These are phyloP conservation scores for Ennomos fuscantarius DNA, from an alignment of 2,888 invertebrate species.

Conservation along the genomic window DNA sequence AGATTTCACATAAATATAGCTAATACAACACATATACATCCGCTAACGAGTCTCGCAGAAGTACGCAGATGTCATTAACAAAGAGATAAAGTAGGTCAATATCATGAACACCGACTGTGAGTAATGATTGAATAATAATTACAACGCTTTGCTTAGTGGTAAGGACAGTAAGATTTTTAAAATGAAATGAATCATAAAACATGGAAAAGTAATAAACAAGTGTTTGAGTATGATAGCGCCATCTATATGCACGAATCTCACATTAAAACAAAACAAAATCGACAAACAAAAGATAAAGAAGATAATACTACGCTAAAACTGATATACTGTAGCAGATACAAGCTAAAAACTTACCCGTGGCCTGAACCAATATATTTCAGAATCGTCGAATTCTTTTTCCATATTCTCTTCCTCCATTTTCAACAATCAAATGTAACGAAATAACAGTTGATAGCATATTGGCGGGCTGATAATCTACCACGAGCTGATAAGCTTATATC, in stretches of 20 bases:
- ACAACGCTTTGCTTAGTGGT: too few species aligned
- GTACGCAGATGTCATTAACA: constrained; percentile 3
- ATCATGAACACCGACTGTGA: constrained; percentile 9
- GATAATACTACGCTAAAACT: constrained; percentile 14
- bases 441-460: constrained; percentile 23
- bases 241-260: constrained; percentile 2
- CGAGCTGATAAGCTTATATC: constrained; percentile 14
- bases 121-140: too few species aligned
- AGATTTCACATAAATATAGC: not conserved
- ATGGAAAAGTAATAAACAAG: too few species aligned
- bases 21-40: not conserved
- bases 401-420: constrained; percentile 24
- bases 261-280: constrained; percentile 5
- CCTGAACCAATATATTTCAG: constrained; percentile 17
- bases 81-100: constrained; percentile 14
- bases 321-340: constrained; percentile 1
- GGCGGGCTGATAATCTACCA: constrained; percentile 17
- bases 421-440: constrained; percentile 18
- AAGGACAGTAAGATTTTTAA: too few species aligned
- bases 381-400: constrained; percentile 7
- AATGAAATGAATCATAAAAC: too few species aligned
- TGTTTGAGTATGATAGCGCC: not conserved
- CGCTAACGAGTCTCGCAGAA: constrained; percentile 12
- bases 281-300: constrained; percentile 11
- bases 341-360: constrained; percentile 24